A percentile compares a stretch with the other conserved stretches of the same genome.
Evolutionary conservation across 2,797 vertebrate genomes (phyloP).

Genomic region (Mastacembelus armatus): DNA sequence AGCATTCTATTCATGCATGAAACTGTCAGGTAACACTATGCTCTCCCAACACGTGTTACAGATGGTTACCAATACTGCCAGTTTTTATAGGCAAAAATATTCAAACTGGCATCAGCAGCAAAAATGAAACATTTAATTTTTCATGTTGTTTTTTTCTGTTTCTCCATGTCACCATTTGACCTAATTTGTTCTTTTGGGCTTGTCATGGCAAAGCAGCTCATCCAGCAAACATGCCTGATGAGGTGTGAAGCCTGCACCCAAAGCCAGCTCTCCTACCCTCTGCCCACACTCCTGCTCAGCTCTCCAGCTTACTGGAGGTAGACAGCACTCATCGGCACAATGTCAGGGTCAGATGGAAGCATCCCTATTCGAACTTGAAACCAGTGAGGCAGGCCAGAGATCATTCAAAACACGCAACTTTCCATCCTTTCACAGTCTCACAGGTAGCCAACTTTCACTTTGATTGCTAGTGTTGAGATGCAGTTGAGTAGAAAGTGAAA

Average conservation of each 20-base stretch:
- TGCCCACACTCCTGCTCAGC: slow-evolving; percentile 62
- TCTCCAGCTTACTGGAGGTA: slow-evolving; percentile 61
- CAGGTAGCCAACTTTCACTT: slow-evolving; percentile 2
- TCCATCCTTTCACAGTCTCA: slow-evolving; percentile 3
- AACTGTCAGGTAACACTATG: slow-evolving; percentile 67
- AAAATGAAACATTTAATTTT: slow-evolving; percentile 72
- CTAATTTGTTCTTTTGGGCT: slow-evolving; percentile 82
- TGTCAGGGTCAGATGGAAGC: slow-evolving; percentile 61
- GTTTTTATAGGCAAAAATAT: slow-evolving; percentile 57
- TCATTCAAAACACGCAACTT: slow-evolving; percentile 36
- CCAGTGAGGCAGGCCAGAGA: slow-evolving; percentile 49
- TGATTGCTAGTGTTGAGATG: slow-evolving; percentile 3
- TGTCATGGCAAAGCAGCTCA: slow-evolving; percentile 78
- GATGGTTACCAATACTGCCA: slow-evolving; percentile 70
- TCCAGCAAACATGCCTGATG: slow-evolving; percentile 78
- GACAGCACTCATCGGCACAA: slow-evolving; percentile 53
- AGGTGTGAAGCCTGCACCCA: slow-evolving; percentile 77
- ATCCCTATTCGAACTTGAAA: slow-evolving; percentile 52
- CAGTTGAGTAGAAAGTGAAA: background rate
- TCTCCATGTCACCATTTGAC: slow-evolving; percentile 77
- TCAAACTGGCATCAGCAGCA: slow-evolving; percentile 61
- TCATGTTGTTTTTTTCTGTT: slow-evolving; percentile 64
- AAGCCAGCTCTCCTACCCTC: slow-evolving; percentile 71
- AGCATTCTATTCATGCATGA: slow-evolving; percentile 55
- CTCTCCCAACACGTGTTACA: slow-evolving; percentile 60